Conservation (phyloP, 2,113 vertebrate genomes). For the Phrynosoma platyrhinos region DNA sequence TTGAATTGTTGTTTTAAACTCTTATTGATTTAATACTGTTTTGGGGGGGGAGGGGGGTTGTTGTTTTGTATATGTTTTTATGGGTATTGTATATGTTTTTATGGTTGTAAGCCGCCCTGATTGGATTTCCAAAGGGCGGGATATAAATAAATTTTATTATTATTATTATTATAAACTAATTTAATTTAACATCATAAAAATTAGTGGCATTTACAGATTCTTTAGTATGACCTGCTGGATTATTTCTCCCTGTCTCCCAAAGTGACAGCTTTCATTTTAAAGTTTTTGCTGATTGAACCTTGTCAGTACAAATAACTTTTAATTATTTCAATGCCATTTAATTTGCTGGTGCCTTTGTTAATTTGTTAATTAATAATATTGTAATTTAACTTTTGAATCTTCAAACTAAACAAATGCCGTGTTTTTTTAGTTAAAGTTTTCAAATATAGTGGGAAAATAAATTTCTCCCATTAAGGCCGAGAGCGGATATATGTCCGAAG, state of each 20-base stretch:
- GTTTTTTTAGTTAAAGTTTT: neutral
- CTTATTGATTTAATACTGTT: too few species aligned
- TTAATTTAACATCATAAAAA: neutral
- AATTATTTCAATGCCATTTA: neutral
- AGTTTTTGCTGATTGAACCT: neutral
- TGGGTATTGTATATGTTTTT: too few species aligned
- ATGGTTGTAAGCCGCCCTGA: too few species aligned
- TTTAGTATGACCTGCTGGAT: neutral
- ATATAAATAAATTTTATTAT: too few species aligned
- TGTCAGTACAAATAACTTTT: neutral
- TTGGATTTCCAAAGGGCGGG: too few species aligned
- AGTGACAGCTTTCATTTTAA: neutral
- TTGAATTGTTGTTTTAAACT: too few species aligned
- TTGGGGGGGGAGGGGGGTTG: too few species aligned
- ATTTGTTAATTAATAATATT: too few species aligned
- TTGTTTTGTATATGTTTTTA: too few species aligned
- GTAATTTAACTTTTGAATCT: neutral
- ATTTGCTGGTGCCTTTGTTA: too few species aligned
- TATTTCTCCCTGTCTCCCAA: neutral
- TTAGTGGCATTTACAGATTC: neutral
- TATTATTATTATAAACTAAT: too few species aligned
- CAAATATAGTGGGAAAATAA: neutral
- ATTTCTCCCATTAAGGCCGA: too few species aligned
- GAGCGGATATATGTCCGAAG: neutral
- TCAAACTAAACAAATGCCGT: neutral